These are phyloP conservation scores for Anguilla marmorata DNA, from an alignment of 2,797 vertebrate species.

Conservation along the genomic window DNA sequence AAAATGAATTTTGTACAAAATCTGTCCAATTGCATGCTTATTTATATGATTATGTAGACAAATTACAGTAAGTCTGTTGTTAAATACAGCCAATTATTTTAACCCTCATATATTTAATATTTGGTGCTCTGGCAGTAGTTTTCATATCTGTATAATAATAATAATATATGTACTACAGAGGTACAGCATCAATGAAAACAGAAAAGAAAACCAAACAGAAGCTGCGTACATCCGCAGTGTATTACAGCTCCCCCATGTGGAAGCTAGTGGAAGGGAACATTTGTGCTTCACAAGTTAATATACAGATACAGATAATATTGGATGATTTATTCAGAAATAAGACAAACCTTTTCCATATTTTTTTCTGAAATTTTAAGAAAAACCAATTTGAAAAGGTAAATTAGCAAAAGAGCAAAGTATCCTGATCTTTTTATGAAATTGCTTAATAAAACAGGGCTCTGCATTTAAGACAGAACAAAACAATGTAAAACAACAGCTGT, in stretches of 20 bases:
- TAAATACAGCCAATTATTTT: background rate
- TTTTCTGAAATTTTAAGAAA: background rate
- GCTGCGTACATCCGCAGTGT: background rate
- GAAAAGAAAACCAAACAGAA: background rate
- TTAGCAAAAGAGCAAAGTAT: background rate
- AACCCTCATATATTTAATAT: background rate
- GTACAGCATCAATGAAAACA: background rate
- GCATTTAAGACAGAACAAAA: background rate
- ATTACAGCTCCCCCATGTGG: constrained; percentile 35
- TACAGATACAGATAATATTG: background rate
- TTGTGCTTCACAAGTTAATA: background rate
- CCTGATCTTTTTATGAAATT: constrained; percentile 23
- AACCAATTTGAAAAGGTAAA: background rate
- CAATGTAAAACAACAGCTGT: background rate
- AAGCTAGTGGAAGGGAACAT: background rate
- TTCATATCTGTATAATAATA: background rate
- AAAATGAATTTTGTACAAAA: constrained; percentile 18
- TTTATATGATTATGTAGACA: constrained; percentile 20
- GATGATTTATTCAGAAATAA: background rate
- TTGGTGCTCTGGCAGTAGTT: background rate
- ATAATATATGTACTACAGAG: background rate
- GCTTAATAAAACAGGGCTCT: background rate
- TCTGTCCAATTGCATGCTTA: constrained; percentile 13
- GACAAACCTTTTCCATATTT: background rate
- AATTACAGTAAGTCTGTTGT: background rate